phyloP scores from a whole-genome alignment of 2,797 vertebrate genomes.

The Myotis planiceps region DNA sequence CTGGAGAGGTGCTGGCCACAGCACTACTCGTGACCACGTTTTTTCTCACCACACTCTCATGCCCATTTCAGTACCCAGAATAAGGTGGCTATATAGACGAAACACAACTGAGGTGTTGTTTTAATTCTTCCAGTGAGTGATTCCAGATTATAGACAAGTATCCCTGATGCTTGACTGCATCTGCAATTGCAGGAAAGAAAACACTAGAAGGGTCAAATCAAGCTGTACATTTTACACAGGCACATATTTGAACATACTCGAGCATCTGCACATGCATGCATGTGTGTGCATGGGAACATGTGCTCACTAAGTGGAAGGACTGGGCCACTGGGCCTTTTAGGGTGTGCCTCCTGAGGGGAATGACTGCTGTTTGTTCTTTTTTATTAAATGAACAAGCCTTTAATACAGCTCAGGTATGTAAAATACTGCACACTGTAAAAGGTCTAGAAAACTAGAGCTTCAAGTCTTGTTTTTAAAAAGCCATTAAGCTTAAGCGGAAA shows the following conservation, averaged over 20 bases:
- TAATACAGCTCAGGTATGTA: slow-evolving; percentile 81
- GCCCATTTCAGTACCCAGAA: neutral
- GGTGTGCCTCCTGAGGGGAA: neutral
- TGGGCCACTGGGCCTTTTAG: neutral
- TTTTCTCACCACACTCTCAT: neutral
- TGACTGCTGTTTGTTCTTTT: neutral
- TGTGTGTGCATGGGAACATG: neutral
- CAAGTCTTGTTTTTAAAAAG: slow-evolving; percentile 77
- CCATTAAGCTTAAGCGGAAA: slow-evolving; percentile 74
- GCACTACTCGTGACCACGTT: neutral
- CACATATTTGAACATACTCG: neutral
- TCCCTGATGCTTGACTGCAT: neutral
- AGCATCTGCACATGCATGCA: neutral
- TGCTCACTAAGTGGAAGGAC: neutral
- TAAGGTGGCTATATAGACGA: neutral
- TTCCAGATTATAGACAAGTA: neutral
- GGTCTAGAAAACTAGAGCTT: slow-evolving; percentile 86
- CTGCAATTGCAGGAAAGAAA: neutral
- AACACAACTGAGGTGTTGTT: neutral
- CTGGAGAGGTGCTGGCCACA: neutral
- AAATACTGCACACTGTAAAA: slow-evolving; percentile 84
- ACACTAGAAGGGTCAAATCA: neutral
- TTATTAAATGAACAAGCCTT: slow-evolving; percentile 74
- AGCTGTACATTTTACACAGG: neutral
- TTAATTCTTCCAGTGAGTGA: neutral